These are phyloP conservation scores for Phrixothrix hirtus DNA, from an alignment of 2,888 invertebrate species.

Conservation along the genomic window DNA sequence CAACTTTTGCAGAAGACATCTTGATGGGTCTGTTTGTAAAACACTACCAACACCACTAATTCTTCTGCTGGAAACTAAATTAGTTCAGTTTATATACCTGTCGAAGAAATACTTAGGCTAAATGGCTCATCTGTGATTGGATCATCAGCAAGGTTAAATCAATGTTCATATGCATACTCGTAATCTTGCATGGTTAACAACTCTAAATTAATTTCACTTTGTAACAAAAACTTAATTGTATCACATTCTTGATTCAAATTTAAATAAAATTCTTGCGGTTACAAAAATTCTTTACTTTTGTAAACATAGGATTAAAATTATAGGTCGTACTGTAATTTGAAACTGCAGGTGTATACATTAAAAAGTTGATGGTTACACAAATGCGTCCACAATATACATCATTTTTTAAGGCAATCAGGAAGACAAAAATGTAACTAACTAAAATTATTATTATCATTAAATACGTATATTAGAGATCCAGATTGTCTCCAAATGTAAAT, in stretches of 20 bases:
- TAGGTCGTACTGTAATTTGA: too few species aligned
- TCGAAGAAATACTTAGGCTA: slow-evolving; percentile 18
- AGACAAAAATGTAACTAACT: too few species aligned
- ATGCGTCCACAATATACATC: too few species aligned
- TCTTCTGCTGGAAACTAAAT: slow-evolving; percentile 6
- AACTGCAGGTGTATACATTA: too few species aligned
- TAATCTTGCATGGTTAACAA: not conserved
- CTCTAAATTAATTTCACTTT: not conserved
- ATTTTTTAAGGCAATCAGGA: too few species aligned
- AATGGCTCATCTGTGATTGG: slow-evolving; percentile 26
- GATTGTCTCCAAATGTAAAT: too few species aligned
- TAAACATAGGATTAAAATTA: too few species aligned
- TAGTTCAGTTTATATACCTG: slow-evolving; percentile 28
- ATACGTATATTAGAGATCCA: too few species aligned
- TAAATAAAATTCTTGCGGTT: too few species aligned
- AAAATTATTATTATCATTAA: too few species aligned
- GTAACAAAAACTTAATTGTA: slow-evolving; percentile 10
- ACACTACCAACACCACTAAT: slow-evolving; percentile 18
- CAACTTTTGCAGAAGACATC: slow-evolving; percentile 11
- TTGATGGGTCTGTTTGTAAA: slow-evolving; percentile 16
- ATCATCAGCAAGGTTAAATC: slow-evolving; percentile 27
- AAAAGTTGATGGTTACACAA: too few species aligned
- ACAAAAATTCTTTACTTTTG: too few species aligned
- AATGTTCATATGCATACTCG: slow-evolving; percentile 3
- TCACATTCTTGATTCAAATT: slow-evolving; percentile 12